Conservation (phyloP, 2,888 invertebrate genomes). For the Caenorhabditis sinica region DNA sequence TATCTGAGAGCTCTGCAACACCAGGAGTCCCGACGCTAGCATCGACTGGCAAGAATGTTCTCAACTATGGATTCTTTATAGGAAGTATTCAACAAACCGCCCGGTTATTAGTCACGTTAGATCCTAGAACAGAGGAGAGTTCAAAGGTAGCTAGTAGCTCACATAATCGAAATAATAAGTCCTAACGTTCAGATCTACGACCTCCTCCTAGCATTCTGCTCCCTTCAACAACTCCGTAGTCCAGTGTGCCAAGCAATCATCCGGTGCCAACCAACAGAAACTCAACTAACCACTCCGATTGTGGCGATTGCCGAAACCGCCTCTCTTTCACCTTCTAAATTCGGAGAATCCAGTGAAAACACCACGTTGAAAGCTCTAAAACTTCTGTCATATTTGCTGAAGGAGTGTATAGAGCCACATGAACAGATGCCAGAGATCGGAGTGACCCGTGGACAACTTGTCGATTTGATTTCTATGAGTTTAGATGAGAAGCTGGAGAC, state of each 20-base stretch:
- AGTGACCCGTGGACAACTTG: conserved; percentile 32
- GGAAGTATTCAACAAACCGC: conserved; percentile 77
- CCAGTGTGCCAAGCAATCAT: conserved; percentile 76
- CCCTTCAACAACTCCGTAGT: conserved; percentile 80
- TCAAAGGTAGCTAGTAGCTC: conserved; percentile 62
- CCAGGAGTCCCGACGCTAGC: conserved; percentile 73
- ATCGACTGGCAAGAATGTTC: conserved; percentile 76
- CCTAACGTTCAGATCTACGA: conserved; percentile 83
- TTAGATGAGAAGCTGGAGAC: background rate
- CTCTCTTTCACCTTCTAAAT: conserved; percentile 68
- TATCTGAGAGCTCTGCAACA: conserved; percentile 69
- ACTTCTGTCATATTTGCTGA: conserved; percentile 72
- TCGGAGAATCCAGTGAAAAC: conserved; percentile 72
- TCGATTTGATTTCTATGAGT: conserved; percentile 20
- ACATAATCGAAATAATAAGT: background rate
- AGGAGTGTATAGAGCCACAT: conserved; percentile 69
- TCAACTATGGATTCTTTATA: conserved; percentile 77
- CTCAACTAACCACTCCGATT: conserved; percentile 69
- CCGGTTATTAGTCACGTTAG: conserved; percentile 72
- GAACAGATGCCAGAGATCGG: conserved; percentile 58
- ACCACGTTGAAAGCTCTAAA: conserved; percentile 74
- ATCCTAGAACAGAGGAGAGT: conserved; percentile 78
- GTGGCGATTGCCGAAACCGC: conserved; percentile 79
- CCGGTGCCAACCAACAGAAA: conserved; percentile 61
- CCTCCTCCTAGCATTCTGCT: conserved; percentile 84